phyloP scores from a whole-genome alignment of 2,888 invertebrate genomes.

The Pollenia amentaria region DNA sequence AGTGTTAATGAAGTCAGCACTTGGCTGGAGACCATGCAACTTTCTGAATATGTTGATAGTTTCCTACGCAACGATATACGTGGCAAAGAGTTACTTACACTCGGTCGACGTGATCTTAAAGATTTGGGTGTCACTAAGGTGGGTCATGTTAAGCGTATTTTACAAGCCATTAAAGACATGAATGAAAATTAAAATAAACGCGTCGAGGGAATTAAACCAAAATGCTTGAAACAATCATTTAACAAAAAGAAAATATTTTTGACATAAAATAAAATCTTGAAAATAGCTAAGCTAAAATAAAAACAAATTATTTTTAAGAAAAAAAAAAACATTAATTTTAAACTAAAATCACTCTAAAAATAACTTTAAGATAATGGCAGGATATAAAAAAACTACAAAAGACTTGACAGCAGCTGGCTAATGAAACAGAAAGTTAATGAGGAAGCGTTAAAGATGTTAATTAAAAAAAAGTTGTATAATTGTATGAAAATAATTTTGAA shows the following conservation, averaged over 20 bases:
- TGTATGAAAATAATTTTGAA: conserved; percentile 25
- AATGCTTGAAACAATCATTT: conserved; percentile 76
- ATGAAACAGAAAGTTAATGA: not conserved
- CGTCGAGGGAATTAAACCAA: conserved; percentile 73
- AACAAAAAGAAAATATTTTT: conserved; percentile 40
- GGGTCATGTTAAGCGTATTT: conserved; percentile 97
- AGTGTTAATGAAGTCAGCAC: conserved; percentile 94
- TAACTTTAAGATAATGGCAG: conserved; percentile 31
- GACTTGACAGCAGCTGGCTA: conserved; percentile 41
- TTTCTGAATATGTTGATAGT: conserved; percentile 95
- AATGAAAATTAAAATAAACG: conserved; percentile 79
- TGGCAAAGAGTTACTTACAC: conserved; percentile 93
- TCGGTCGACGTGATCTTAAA: conserved; percentile 94
- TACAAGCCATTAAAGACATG: conserved; percentile 95
- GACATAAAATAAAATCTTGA: not conserved
- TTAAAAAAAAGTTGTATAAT: not conserved
- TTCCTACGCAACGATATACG: conserved; percentile 96
- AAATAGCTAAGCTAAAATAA: conserved; percentile 18
- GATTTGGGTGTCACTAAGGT: conserved; percentile 97
- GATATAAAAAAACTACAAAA: conserved; percentile 41
- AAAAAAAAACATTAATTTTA: not conserved
- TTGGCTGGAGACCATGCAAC: conserved; percentile 95
- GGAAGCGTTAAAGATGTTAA: not conserved
- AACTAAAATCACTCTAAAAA: too few species aligned
- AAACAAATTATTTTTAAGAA: not conserved